Percentiles rank a stretch among this genome's conserved stretches.
phyloP scores from a whole-genome alignment of 2,113 vertebrate species.

The Bos indicus region DNA sequence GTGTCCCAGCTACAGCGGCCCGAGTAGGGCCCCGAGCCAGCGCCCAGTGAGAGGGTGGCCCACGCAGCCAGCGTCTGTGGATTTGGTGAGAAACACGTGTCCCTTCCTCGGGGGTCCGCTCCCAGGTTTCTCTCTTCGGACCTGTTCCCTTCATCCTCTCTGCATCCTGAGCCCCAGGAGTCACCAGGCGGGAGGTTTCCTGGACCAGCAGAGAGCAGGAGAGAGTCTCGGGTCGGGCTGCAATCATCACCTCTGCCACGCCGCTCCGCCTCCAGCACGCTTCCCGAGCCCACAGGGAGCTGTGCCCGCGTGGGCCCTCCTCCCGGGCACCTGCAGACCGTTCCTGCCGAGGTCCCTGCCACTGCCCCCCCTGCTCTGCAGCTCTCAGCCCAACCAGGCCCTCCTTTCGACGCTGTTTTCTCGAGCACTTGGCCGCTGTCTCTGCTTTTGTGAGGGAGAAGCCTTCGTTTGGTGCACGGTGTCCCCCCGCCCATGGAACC shows the following conservation, averaged over 20 bases:
- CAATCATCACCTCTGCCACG: neutral
- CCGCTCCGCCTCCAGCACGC: accelerated
- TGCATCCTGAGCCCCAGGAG: neutral
- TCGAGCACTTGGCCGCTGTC: neutral
- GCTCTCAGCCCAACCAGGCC: neutral
- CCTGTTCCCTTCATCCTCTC: neutral
- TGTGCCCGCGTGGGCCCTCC: neutral
- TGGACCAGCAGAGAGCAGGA: neutral
- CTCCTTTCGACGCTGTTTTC: neutral
- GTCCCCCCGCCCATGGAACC: neutral
- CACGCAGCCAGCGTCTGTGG: accelerated
- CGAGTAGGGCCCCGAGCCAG: neutral
- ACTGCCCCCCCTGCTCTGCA: neutral
- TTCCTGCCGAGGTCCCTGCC: neutral
- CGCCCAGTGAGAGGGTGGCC: accelerated
- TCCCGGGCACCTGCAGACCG: neutral
- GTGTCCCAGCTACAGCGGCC: neutral
- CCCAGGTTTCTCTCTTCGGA: neutral
- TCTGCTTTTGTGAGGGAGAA: neutral
- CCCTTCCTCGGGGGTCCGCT: neutral
- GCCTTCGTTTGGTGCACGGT: neutral
- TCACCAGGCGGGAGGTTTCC: neutral
- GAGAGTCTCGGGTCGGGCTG: neutral
- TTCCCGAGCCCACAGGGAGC: neutral
- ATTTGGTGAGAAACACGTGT: neutral